Conservation (phyloP, 2,113 vertebrate genomes). For the Aldabrachelys gigantea region DNA sequence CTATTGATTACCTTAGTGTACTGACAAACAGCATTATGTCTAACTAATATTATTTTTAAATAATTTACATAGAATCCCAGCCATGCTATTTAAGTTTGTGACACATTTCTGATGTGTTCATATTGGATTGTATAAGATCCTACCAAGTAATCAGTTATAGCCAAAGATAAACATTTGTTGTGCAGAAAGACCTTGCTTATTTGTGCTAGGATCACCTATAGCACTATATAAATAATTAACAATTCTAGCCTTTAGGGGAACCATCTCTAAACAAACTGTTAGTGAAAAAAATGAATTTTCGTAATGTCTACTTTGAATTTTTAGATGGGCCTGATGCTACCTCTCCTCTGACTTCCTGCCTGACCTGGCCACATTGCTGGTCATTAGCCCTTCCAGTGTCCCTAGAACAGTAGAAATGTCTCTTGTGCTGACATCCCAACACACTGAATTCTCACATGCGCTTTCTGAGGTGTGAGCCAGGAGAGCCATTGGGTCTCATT, state of each 20-base stretch:
- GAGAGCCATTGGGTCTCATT: too few species aligned
- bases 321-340: neutral
- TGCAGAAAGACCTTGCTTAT: neutral
- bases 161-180: neutral
- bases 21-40: neutral
- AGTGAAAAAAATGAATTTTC: neutral
- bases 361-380: neutral
- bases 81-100: neutral
- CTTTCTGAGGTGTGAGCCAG: neutral
- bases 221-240: neutral
- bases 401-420: neutral
- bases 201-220: neutral
- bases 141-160: neutral
- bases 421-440: fast-evolving
- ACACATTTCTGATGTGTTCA: neutral
- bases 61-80: neutral
- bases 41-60: neutral
- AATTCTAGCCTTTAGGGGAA: neutral
- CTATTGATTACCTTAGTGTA: neutral
- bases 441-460: fast-evolving
- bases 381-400: neutral
- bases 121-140: neutral
- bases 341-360: neutral
- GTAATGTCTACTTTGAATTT: neutral
- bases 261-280: neutral